Conservation (phyloP, 2,113 vertebrate genomes). For the Nycticorax nycticorax region DNA sequence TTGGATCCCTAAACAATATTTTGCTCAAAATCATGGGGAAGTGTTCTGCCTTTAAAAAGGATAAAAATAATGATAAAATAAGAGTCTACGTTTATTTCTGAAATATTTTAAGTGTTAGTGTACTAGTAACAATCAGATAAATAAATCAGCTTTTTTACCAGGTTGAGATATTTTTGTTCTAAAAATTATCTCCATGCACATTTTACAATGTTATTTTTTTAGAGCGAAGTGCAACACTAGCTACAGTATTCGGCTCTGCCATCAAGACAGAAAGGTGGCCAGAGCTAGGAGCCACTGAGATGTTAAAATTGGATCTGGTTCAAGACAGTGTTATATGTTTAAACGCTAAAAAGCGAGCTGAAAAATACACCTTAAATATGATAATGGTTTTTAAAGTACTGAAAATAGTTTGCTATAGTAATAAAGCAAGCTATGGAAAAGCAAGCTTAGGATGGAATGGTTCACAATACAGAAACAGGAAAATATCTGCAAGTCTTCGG, state of each 20-base stretch:
- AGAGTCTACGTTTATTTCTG: not conserved
- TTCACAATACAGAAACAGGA: not conserved
- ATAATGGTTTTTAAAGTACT: not conserved
- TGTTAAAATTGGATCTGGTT: not conserved
- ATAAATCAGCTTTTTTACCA: not conserved
- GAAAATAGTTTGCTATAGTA: not conserved
- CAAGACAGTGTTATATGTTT: rapidly evolving
- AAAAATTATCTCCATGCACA: not conserved
- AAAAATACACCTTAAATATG: not conserved
- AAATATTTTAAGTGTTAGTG: not conserved
- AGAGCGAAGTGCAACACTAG: not conserved
- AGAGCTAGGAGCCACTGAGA: not conserved
- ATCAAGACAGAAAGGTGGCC: not conserved
- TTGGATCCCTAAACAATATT: not conserved
- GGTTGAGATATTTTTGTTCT: not conserved
- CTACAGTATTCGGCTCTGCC: not conserved
- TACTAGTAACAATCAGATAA: not conserved
- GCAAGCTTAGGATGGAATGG: not conserved
- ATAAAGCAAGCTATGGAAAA: not conserved
- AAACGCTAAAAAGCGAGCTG: not conserved
- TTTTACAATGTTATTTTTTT: not conserved
- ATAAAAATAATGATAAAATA: not conserved
- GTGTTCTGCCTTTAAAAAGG: not conserved
- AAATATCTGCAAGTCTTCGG: not conserved
- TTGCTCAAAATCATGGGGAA: not conserved